Percentiles rank a stretch among this genome's conserved stretches.
Evolutionary conservation across 2,888 invertebrate genomes (phyloP).

Genomic region (Noctua fimbriata): DNA sequence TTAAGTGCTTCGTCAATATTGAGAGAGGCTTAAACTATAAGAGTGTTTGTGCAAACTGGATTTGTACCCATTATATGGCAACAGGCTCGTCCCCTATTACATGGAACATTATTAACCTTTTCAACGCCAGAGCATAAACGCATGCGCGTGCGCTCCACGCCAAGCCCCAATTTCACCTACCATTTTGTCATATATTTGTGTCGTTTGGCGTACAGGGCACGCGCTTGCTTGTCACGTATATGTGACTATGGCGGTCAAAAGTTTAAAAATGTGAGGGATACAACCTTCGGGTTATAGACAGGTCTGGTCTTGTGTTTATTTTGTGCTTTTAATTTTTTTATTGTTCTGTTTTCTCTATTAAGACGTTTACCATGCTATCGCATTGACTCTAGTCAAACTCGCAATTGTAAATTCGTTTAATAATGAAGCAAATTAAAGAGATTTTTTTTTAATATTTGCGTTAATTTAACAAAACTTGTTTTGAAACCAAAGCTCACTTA

Average conservation of each 20-base stretch:
- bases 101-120: no score
- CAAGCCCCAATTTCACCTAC: no score
- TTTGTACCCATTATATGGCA: not conserved
- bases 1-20: not conserved
- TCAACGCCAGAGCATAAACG: no score
- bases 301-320: not conserved
- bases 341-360: not conserved
- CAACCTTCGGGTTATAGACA: not conserved
- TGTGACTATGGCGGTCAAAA: no score
- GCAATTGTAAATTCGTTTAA: not conserved
- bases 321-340: not conserved
- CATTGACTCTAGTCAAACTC: conserved; percentile 32
- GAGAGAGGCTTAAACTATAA: conserved; percentile 14
- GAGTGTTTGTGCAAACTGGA: not conserved
- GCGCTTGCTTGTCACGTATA: no score
- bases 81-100: not conserved
- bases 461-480: not conserved
- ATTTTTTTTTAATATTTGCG: not conserved
- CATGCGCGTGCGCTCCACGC: no score
- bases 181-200: no score
- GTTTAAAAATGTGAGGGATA: not conserved
- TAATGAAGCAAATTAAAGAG: not conserved
- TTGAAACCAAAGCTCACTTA: not conserved
- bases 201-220: no score
- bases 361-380: not conserved